Base-by-base conservation (phyloP, 1,140 invertebrate species). In the Dendrolimus kikuchii region DNA sequence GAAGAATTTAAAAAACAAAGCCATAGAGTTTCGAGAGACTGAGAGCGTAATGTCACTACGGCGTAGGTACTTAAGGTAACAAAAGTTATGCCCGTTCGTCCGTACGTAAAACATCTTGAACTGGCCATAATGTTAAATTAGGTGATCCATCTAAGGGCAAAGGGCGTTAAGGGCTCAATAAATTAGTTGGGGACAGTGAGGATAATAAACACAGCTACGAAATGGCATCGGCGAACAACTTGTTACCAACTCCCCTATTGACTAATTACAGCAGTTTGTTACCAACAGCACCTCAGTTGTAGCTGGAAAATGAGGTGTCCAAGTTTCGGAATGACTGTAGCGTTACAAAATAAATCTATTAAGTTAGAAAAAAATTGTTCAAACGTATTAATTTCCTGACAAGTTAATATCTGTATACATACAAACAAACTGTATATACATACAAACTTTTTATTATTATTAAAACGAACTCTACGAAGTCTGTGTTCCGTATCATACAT, bases 111-210 rank as follows among this genome's bases (percentile, higher is more conserved):
- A 50, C 56, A 62, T 57, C 68, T 63, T 46, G 53, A 64, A 59
- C 53, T 62, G 63, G 71, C 73, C 74, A 77, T 79, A 79, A 81
- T 80, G 75, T 78, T 75, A 78, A 84, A 84, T 84, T 81, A 81
- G 80, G 78, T 66, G 71, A 83, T 83, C 75, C 78, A 78, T 83
- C 80, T 77, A 57, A 68, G 68, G 60, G 56, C 68, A 74, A 72
- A 78, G 77, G 80, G 76, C 69, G 75, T 61, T 76, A 79, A 78
- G 76, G 74, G 77, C 66, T 62, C 69, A 69, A 80, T 83, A 83
- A 83, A 81, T 83, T 81, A 83, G 72, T 76, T 74, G 77, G 80
- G 80, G 80, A 83, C 80, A 81, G 60, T 60, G 42, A 67, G 74
- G 76, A 75, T 80, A 80, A 83, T 81, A 83, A 79, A 81, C 77